phyloP scores from a whole-genome alignment of 92 coral and sea anemone genomes.

The Porites divaricata region DNA sequence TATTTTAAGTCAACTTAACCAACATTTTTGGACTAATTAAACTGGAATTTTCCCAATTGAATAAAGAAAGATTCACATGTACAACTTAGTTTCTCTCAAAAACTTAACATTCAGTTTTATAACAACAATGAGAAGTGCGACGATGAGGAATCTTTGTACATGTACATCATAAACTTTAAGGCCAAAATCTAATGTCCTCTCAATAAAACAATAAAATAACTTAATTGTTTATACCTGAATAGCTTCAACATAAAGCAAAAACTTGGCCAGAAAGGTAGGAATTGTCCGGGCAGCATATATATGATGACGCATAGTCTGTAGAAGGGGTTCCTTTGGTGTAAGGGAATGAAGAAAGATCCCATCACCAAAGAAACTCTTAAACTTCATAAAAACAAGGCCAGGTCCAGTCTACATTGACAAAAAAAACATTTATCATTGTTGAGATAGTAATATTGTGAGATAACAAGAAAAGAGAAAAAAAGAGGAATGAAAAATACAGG shows the following conservation, averaged over 20 bases:
- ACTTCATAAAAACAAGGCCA: constrained; percentile 92
- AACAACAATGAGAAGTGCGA: no score
- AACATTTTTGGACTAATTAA: no score
- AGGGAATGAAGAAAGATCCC: constrained; percentile 75
- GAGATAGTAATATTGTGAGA: no score
- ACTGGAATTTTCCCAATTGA: no score
- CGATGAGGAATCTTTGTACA: no score
- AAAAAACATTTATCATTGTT: not conserved
- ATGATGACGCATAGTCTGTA: constrained; percentile 79
- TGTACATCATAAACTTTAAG: no score
- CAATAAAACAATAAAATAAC: not conserved
- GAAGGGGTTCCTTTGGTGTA: constrained; percentile 91
- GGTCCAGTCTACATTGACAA: constrained; percentile 81
- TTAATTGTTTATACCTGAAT: constrained; percentile 68
- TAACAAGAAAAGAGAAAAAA: not conserved
- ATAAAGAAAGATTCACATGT: no score
- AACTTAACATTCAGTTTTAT: no score
- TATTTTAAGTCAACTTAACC: no score
- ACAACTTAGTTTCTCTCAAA: no score
- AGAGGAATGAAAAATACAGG: no score
- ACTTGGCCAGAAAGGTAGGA: constrained; percentile 70
- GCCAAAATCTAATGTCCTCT: no score
- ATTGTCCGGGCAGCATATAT: constrained; percentile 58
- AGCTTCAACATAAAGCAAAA: constrained; percentile 68
- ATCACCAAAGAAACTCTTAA: constrained; percentile 51